Evolutionary conservation across 2,113 vertebrate genomes (phyloP).

Genomic region (Herpetotheres cachinnans): DNA sequence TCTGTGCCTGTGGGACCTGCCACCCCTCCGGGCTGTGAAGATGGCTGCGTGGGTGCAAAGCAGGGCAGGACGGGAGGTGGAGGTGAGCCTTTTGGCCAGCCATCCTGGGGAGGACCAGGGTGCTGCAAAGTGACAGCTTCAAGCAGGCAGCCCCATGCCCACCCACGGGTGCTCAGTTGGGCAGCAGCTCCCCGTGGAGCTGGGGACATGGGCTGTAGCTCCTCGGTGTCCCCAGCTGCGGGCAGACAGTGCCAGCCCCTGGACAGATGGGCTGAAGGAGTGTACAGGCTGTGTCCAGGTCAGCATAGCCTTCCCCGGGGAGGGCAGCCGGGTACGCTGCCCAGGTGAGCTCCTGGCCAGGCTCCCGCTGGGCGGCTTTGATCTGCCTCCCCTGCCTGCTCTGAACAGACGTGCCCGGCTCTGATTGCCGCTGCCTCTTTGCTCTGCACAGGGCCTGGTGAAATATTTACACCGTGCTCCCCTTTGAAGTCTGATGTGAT

Average conservation of each 20-base stretch:
- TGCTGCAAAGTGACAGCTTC: background rate
- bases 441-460: background rate
- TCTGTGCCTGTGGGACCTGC: rapidly evolving
- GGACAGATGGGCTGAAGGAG: background rate
- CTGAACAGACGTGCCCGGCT: rapidly evolving
- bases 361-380: rapidly evolving
- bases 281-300: background rate
- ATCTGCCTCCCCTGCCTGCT: background rate
- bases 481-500: background rate
- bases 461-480: background rate
- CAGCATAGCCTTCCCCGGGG: rapidly evolving
- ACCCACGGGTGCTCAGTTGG: rapidly evolving
- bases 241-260: background rate
- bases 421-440: background rate
- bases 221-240: rapidly evolving
- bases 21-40: rapidly evolving
- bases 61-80: background rate
- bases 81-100: rapidly evolving
- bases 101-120: rapidly evolving
- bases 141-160: background rate
- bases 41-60: background rate
- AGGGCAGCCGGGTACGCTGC: rapidly evolving
- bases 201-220: background rate
- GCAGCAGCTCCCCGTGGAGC: background rate
- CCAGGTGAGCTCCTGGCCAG: background rate